phyloP scores from a whole-genome alignment of 2,888 invertebrate species.

The Ctenicera cuprea region DNA sequence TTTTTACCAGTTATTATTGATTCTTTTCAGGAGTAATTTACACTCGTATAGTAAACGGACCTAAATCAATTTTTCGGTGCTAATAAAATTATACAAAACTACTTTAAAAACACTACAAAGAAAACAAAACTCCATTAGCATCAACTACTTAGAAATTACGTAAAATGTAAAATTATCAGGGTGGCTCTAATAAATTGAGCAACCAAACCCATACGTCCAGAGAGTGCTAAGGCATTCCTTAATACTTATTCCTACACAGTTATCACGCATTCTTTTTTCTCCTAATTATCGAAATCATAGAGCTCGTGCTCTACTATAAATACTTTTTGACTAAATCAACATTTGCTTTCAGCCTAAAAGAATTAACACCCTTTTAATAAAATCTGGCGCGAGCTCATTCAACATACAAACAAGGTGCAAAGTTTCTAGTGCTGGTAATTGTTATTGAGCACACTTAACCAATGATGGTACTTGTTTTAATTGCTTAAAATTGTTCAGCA shows the following conservation, averaged over 20 bases:
- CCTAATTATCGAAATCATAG: conserved; percentile 33
- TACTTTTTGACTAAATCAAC: conserved; percentile 29
- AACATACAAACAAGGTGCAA: conserved; percentile 23
- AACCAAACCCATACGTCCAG: conserved; percentile 15
- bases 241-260: conserved; percentile 25
- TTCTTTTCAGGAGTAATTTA: too few relatives aligned
- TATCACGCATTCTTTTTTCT: conserved; percentile 27
- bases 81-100: conserved; percentile 3
- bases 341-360: conserved; percentile 33
- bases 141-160: conserved; percentile 44
- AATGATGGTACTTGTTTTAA: conserved; percentile 23
- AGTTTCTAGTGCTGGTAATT: conserved; percentile 33
- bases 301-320: conserved; percentile 45
- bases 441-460: conserved; percentile 40
- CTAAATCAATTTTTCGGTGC: not conserved
- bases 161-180: conserved; percentile 38
- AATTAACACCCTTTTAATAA: conserved; percentile 42
- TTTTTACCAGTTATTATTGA: too few relatives aligned
- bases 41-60: not conserved
- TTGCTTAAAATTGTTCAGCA: conserved; percentile 28
- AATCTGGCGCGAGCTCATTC: conserved; percentile 37
- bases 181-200: conserved; percentile 20
- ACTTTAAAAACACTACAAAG: not conserved
- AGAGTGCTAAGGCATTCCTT: conserved; percentile 36
- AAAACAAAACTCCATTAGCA: conserved; percentile 28